Conservation (phyloP, 1,140 invertebrate species). For the Philaenus spumarius region DNA sequence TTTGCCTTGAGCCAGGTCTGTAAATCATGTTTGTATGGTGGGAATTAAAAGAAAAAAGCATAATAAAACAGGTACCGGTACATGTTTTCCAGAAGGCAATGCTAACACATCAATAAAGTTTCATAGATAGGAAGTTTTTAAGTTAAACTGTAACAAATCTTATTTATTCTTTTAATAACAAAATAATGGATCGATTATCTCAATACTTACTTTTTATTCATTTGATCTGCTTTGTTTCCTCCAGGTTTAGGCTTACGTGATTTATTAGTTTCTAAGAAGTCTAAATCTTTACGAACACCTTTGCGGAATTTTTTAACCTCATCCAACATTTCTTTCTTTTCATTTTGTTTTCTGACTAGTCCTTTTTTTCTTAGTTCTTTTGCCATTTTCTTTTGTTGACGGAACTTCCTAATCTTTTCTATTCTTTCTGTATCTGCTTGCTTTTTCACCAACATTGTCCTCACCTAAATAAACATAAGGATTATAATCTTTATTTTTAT, state of each 20-base stretch:
- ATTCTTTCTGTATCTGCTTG: constrained; percentile 74
- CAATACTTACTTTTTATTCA: constrained; percentile 9
- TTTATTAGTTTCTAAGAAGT: constrained; percentile 66
- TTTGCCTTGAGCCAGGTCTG: too few relatives aligned
- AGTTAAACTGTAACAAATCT: too few relatives aligned
- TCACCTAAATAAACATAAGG: constrained; percentile 57
- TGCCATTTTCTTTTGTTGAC: constrained; percentile 87
- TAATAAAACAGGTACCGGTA: too few relatives aligned
- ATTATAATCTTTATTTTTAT: too few relatives aligned
- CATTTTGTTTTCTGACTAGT: constrained; percentile 65
- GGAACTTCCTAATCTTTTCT: constrained; percentile 82
- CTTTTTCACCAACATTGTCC: constrained; percentile 75
- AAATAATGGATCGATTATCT: too few relatives aligned
- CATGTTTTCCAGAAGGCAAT: too few relatives aligned
- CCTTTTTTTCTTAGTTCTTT: constrained; percentile 85
- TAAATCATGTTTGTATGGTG: too few relatives aligned
- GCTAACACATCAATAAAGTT: too few relatives aligned
- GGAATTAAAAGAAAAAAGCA: too few relatives aligned
- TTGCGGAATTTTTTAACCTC: constrained; percentile 81
- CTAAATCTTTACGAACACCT: constrained; percentile 67
- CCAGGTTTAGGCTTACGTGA: constrained; percentile 2
- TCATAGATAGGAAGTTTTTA: too few relatives aligned
- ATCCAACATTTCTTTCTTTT: constrained; percentile 73
- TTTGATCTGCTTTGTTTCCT: constrained; percentile 9
- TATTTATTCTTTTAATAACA: too few relatives aligned